Evolutionary conservation across 2,113 vertebrate genomes (phyloP).

Genomic region (Condylura cristata): DNA sequence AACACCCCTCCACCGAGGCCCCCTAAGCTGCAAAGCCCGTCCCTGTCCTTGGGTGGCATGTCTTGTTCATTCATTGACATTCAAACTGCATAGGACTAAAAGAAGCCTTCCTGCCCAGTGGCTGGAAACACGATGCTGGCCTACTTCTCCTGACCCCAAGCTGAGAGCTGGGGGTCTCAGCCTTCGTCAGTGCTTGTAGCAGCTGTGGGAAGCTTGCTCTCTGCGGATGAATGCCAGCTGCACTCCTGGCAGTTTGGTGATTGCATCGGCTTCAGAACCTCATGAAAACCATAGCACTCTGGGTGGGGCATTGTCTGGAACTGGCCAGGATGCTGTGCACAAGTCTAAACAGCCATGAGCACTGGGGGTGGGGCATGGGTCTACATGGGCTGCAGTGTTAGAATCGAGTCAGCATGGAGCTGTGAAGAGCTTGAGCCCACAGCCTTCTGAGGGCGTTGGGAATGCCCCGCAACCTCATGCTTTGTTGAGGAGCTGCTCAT

Average conservation of each 20-base stretch:
- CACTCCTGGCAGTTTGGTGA: not conserved
- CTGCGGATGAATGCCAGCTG: not conserved
- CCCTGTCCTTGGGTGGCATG: not conserved
- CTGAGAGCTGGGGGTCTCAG: not conserved
- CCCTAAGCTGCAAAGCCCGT: too few species aligned
- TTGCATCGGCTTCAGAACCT: not conserved
- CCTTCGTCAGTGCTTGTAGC: not conserved
- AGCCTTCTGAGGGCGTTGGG: too few species aligned
- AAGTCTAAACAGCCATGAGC: not conserved
- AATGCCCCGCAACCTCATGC: too few species aligned
- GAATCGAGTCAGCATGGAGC: not conserved
- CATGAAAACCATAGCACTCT: fast-evolving
- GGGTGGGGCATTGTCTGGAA: too few species aligned
- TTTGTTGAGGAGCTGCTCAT: not conserved
- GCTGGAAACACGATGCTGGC: fast-evolving
- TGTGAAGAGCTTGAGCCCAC: not conserved
- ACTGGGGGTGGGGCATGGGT: not conserved
- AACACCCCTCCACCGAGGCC: not conserved
- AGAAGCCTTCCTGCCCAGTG: not conserved
- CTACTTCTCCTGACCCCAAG: too few species aligned
- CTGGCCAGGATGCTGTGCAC: not conserved
- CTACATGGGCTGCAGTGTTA: fast-evolving
- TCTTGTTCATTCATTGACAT: not conserved
- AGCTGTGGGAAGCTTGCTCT: not conserved
- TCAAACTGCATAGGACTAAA: not conserved